Conservation (phyloP, 2,888 invertebrate genomes). For the Ichneumoninae sp. region DNA sequence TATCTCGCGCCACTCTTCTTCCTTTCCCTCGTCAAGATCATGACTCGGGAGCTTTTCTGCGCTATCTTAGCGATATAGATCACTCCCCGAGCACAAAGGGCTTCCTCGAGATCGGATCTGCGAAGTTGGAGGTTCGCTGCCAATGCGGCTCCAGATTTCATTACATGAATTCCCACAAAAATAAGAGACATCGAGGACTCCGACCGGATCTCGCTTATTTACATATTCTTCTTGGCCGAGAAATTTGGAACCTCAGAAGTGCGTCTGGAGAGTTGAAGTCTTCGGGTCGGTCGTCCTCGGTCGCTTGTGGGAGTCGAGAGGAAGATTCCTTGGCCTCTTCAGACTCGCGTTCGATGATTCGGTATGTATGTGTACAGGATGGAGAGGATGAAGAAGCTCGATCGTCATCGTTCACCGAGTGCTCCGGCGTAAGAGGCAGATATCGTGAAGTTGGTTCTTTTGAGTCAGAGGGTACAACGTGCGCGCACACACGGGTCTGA, state of each 20-base stretch:
- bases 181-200: neutral
- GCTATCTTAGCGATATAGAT: slow-evolving; percentile 45
- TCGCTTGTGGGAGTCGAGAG: slow-evolving; percentile 35
- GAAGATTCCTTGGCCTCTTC: slow-evolving; percentile 27
- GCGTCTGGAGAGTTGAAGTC: slow-evolving; percentile 15
- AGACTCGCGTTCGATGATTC: slow-evolving; percentile 20
- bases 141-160: slow-evolving; percentile 17
- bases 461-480: slow-evolving; percentile 58
- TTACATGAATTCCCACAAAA: neutral
- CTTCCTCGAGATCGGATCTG: slow-evolving; percentile 12
- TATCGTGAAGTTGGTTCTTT: slow-evolving; percentile 62
- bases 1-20: slow-evolving; percentile 47
- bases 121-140: slow-evolving; percentile 21
- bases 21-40: slow-evolving; percentile 46
- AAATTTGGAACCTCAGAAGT: slow-evolving; percentile 37
- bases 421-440: slow-evolving; percentile 28
- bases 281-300: neutral
- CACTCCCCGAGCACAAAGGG: slow-evolving; percentile 32
- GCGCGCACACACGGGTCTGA: slow-evolving; percentile 60
- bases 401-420: slow-evolving; percentile 48
- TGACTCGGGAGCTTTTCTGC: slow-evolving; percentile 61
- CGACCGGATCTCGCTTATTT: neutral
- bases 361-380: neutral
- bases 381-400: slow-evolving; percentile 32
- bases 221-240: slow-evolving; percentile 11